phyloP scores from a whole-genome alignment of 2,888 invertebrate genomes.

The Apotomis turbidana region DNA sequence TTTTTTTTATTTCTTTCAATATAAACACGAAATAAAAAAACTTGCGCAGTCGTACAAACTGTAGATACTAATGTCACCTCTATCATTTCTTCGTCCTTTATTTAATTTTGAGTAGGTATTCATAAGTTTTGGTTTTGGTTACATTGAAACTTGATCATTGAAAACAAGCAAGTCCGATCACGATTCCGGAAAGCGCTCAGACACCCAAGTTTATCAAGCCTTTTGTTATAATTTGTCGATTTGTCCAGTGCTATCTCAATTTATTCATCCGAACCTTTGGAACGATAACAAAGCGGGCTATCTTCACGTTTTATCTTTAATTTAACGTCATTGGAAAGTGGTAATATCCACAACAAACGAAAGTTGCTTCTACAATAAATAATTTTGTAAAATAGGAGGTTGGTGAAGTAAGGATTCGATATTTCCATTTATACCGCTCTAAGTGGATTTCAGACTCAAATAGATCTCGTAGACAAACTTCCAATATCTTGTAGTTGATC shows the following conservation, averaged over 20 bases:
- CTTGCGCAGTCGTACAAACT: no score
- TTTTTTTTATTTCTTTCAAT: no score
- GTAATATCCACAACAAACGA: neutral
- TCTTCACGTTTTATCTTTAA: neutral
- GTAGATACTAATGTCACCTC: no score
- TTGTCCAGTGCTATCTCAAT: conserved; percentile 23
- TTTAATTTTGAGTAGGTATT: no score
- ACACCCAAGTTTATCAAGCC: conserved; percentile 7
- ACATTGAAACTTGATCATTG: neutral
- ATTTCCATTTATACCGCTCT: neutral
- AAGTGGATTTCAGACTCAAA: neutral
- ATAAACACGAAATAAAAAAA: no score
- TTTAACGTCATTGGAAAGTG: neutral
- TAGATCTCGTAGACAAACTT: neutral
- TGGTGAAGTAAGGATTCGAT: neutral
- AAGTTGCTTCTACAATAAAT: neutral
- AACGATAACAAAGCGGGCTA: neutral
- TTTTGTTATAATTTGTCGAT: conserved; percentile 32
- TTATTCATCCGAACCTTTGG: conserved; percentile 24
- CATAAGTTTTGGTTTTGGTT: neutral
- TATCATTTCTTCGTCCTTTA: no score
- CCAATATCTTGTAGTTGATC: neutral
- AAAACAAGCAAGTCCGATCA: neutral
- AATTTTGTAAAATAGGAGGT: neutral
- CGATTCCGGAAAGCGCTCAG: neutral